Percentiles rank a stretch among this genome's conserved stretches.
These are phyloP conservation scores for Cremastinae sp. DNA, from an alignment of 2,888 invertebrate species.

Conservation along the genomic window DNA sequence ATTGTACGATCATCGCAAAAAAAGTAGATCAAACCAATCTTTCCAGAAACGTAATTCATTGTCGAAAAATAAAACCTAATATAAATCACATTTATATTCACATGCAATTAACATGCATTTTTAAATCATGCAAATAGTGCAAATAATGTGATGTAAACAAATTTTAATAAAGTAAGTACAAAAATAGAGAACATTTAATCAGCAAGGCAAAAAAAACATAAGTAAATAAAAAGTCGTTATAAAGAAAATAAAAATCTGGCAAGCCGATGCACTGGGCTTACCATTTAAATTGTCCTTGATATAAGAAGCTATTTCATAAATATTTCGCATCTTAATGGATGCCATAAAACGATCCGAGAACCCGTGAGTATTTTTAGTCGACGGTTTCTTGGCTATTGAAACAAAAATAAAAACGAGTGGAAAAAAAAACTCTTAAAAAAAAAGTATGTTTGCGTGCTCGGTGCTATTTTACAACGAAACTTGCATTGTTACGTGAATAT, in stretches of 20 bases:
- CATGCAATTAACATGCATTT: too few species aligned
- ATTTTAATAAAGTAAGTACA: background rate
- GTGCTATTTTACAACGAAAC: slow-evolving; percentile 3
- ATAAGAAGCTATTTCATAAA: slow-evolving; percentile 79
- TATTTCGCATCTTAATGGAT: slow-evolving; percentile 78
- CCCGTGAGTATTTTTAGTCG: slow-evolving; percentile 75
- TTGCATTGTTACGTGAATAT: background rate
- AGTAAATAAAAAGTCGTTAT: slow-evolving; percentile 16
- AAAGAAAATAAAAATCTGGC: slow-evolving; percentile 60
- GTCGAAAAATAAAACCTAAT: background rate
- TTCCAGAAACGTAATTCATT: background rate
- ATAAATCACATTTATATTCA: background rate
- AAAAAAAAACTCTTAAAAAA: slow-evolving; percentile 44
- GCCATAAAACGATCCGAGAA: slow-evolving; percentile 78
- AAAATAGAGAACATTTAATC: slow-evolving; percentile 10
- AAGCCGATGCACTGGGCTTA: slow-evolving; percentile 73
- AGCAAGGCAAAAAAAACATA: slow-evolving; percentile 33
- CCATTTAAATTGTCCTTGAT: slow-evolving; percentile 79
- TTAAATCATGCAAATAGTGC: background rate
- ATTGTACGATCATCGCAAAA: too few species aligned
- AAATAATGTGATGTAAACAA: background rate
- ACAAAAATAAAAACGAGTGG: slow-evolving; percentile 68
- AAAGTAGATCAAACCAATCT: too few species aligned
- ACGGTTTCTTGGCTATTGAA: slow-evolving; percentile 76
- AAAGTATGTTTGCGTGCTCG: slow-evolving; percentile 29